phyloP scores from a whole-genome alignment of 2,113 vertebrate species.

The Macaca nemestrina region DNA sequence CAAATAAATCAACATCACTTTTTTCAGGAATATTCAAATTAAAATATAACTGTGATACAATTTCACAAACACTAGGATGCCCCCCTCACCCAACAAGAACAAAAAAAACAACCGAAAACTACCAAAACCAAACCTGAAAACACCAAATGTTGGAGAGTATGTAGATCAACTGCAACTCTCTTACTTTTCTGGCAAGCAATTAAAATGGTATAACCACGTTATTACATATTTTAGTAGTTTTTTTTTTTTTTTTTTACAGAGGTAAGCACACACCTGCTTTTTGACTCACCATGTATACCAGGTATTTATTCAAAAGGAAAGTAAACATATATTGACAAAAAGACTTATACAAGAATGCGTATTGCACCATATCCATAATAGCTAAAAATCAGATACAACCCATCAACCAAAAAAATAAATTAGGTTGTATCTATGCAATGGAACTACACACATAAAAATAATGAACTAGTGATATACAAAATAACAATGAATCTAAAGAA shows the following conservation, averaged over 20 bases:
- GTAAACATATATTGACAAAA: background rate
- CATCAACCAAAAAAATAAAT: background rate
- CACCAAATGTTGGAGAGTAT: background rate
- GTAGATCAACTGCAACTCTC: background rate
- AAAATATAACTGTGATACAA: background rate
- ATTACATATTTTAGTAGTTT: background rate
- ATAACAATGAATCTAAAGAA: background rate
- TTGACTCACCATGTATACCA: background rate
- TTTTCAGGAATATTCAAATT: conserved; percentile 11
- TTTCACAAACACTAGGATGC: background rate
- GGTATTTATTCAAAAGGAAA: background rate
- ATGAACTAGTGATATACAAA: background rate
- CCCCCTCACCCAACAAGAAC: too few species aligned
- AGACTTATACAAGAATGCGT: background rate
- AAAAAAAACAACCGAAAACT: background rate
- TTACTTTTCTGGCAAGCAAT: background rate
- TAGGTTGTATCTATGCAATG: background rate
- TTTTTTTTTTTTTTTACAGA: background rate
- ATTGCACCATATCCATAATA: background rate
- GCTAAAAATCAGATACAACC: background rate
- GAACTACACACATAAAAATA: background rate
- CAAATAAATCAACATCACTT: background rate
- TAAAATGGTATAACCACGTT: background rate
- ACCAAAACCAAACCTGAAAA: background rate
- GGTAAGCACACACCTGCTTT: background rate